Base-by-base conservation (phyloP, 2,888 invertebrate genomes). In the Xestoiulus laeticollis region DNA sequence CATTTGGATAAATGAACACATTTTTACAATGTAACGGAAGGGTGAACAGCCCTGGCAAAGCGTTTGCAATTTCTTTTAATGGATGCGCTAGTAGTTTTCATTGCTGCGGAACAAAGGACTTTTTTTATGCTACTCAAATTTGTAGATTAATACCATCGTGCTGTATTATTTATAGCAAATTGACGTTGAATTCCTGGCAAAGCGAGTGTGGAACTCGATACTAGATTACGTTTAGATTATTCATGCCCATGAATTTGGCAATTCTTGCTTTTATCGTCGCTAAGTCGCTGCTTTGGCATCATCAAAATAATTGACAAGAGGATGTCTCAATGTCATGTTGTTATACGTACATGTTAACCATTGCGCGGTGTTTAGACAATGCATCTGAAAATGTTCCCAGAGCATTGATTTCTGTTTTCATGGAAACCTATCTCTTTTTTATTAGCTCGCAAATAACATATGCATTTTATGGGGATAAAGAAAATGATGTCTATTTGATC, bases 1-100 rank as follows among this genome's bases (percentile, higher is more conserved):
- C 59, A 59, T 59, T 59, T 59, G 59, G 59, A 59, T 59, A 59
- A 59, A 59, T 59, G 59, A 59, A n/a, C 59, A 14, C n/a, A 59
- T 59, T 59, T 59, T 59, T n/a, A 59, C n/a, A 59, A 14, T n/a
- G 59, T 59, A 59, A 59, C 59, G 59, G 59, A 59, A 59, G 59
- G 59, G 59, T 59, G 59, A 59, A 59, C 59, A 59, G 59, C 59
- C 59, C 59, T n/a, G 59, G 59, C 59, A n/a, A 43, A 59, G n/a
- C 59, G 59, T 59, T 59, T 2, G 59, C 59, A 59, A 59, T 59
- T 59, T 59, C n/a, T n/a, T n/a, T 59, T 59, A 59, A 59, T 59
- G 59, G 59, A 19, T 59, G 59, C 59, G n/a, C n/a, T 59, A n/a
- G 59, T 59, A 59, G 59, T 59, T 59, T n/a, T 59, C 59, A 59